Evolutionary conservation across 2,113 vertebrate genomes (phyloP).

Genomic region (Ardeotis arabs): DNA sequence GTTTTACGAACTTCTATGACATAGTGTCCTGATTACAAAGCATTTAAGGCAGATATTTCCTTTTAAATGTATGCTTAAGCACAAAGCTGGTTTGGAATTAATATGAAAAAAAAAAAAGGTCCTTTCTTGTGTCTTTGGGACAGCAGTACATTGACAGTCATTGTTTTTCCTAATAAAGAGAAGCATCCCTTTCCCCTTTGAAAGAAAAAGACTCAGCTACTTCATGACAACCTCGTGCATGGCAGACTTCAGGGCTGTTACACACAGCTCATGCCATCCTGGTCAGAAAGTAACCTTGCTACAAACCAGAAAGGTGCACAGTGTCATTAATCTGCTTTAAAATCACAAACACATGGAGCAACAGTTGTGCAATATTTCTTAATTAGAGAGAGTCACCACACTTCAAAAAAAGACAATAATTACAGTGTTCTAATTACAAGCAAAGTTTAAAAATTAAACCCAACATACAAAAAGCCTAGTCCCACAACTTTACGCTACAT

Average conservation of each 20-base stretch:
- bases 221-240: fast-evolving
- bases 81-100: neutral
- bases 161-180: neutral
- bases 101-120: neutral
- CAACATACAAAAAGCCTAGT: neutral
- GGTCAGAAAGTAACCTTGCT: neutral
- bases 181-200: neutral
- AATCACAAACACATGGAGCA: neutral
- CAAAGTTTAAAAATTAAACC: neutral
- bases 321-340: neutral
- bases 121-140: neutral
- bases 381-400: neutral
- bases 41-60: neutral
- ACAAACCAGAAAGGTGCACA: neutral
- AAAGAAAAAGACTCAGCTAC: neutral
- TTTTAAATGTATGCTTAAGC: neutral
- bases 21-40: neutral
- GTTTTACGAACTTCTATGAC: neutral
- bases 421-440: neutral
- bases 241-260: neutral
- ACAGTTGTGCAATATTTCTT: neutral
- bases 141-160: neutral
- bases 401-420: neutral
- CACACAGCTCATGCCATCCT: neutral
- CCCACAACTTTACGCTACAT: neutral